Evolutionary conservation across 2,888 invertebrate genomes (phyloP), one percentile per base, ranked within the genome.

Genomic region (Thereva nobilitata): DNA sequence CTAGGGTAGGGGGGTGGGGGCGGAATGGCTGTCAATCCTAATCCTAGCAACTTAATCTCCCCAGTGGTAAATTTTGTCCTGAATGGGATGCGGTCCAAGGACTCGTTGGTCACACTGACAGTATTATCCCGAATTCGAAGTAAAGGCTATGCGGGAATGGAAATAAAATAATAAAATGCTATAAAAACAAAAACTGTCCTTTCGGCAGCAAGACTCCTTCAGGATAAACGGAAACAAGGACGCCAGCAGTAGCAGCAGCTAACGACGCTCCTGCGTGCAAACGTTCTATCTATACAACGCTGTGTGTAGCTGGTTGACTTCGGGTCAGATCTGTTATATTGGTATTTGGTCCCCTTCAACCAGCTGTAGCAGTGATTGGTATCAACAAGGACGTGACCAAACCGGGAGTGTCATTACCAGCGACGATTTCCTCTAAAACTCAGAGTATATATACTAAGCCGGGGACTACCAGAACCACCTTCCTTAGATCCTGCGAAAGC

Each of bases 261-360:
- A 38, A 10, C 50, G 50, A 52, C 50, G 41, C 23, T 50, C 35
- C 61, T 61, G 49, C 38, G 47, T 10, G n/a, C n/a, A n/a, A 47
- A 47, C 47, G 23, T 4, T 10, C 7, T 50, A 35, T 10, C 7
- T 50, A 35, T 82, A 83, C 68, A 84, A 79, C 50, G 83, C 80
- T 80, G 81, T 78, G 73, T 80, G 79, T 84, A 86, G 87, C 86
- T 87, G 87, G 87, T 86, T 87, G 87, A 85, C 83, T 83, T 82
- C 84, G 87, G 87, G 85, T 86, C 87, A 87, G 87, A 86, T 87
- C 83, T 78, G 74, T 77, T 76, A 75, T 71, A 72, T 78, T 76
- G 77, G 80, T 81, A 86, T 87, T 88, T 87, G 88, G 87, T 88
- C 88, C 88, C 87, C 87, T 87, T 88, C 87, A 88, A 88, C 87